A percentile compares a stretch with the other conserved stretches of the same genome.
Evolutionary conservation across 1,140 invertebrate genomes (phyloP).

Genomic region (Papilio polyxenes): DNA sequence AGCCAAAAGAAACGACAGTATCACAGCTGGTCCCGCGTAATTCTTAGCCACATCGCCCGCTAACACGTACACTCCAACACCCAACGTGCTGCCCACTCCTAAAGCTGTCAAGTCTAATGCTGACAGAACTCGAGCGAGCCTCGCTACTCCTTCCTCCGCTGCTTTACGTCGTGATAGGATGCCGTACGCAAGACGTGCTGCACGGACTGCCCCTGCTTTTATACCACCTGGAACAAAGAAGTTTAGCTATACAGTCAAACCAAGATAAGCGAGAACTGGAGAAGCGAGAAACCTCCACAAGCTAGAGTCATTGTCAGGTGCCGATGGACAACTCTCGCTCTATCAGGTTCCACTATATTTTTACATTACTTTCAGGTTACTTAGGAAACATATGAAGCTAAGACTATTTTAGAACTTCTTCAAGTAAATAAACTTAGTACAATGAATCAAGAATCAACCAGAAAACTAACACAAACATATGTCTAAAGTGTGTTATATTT

Average conservation of each 20-base stretch:
- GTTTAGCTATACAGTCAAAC: constrained; percentile 10
- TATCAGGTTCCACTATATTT: background rate
- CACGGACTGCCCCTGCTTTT: constrained; percentile 60
- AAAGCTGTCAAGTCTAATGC: constrained; percentile 89
- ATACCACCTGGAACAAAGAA: constrained; percentile 60
- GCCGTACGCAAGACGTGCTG: constrained; percentile 61
- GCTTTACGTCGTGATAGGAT: constrained; percentile 81
- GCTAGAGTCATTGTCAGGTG: too few species aligned
- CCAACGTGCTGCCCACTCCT: constrained; percentile 92
- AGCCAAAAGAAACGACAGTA: constrained; percentile 91
- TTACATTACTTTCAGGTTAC: background rate
- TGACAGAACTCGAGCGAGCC: constrained; percentile 85
- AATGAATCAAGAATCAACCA: too few species aligned
- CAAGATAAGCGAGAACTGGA: too few species aligned
- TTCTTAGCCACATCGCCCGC: constrained; percentile 91
- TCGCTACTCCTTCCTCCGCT: constrained; percentile 75
- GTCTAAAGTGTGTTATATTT: too few species aligned
- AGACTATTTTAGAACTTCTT: background rate
- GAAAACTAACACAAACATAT: too few species aligned
- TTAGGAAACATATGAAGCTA: background rate
- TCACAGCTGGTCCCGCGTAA: constrained; percentile 90
- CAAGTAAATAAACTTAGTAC: too few species aligned
- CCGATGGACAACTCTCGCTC: too few species aligned
- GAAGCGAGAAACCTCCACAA: background rate
- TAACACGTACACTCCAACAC: constrained; percentile 93